Base-by-base conservation (phyloP, 2,888 invertebrate genomes). In the Mesorhabditis spiculigera region DNA sequence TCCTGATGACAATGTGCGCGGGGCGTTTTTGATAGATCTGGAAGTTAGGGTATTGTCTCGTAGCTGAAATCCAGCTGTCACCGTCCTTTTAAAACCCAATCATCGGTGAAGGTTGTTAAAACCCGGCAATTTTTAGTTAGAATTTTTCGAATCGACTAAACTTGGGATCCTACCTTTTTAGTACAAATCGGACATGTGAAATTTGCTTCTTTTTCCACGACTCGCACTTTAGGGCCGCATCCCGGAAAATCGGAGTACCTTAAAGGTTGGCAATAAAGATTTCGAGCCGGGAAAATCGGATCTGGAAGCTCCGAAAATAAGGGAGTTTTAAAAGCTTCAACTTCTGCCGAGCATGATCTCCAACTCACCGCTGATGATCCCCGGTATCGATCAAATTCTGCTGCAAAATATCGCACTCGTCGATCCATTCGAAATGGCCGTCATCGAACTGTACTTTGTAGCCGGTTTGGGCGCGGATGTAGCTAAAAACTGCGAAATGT, bases 1-100 rank as follows among this genome's bases (percentile, higher is more conserved):
- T 68, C 16, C 82, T 74, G 6, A 82, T 80, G 10, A 82, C 81
- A 63, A 82, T 81, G 67, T 78, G 82, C 5, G 81, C 75, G 4
- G 81, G 82, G 61, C 78, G 78, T 69, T 81, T 78, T 71, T 81
- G 79, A 63, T 73, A 74, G 6, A 80, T 75, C 78, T 79, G 69
- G 43, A 69, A 73, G 50, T 8, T 8, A 63, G 28, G 28, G 28
- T 28, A 28, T 28, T 28, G 28, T 3, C 3, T 28, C 28, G 28
- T 28, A 28, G 28, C 28, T 28, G 28, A 28, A 28, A 28, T 3
- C 28, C 3, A 28, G 28, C 28, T 28, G 28, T 28, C 28, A 28
- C 28, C 28, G 28, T 28, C 28, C 28, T 3, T 28, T 28, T 28
- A 28, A 28, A 28, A 28, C 28, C n/a, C 28, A 3, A 28, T 28